Percentiles rank a stretch among this genome's conserved stretches.
Conservation (phyloP, 2,888 invertebrate species). For the Eristalis pertinax region DNA sequence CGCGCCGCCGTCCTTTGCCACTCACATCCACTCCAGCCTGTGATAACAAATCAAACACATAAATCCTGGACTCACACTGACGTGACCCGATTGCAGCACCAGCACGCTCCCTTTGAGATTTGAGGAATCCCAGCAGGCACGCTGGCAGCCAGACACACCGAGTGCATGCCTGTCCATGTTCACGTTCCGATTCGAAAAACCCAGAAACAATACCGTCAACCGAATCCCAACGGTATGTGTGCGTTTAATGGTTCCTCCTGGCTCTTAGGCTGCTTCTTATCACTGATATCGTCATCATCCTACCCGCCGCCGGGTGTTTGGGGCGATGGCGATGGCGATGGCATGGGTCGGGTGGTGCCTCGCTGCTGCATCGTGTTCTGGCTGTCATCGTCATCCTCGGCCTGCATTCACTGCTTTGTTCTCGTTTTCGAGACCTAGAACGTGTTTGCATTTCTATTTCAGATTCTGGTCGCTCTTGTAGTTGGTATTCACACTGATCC, state of each 20-base stretch:
- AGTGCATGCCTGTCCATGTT: slow-evolving; percentile 1
- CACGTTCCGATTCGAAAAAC: slow-evolving; percentile 18
- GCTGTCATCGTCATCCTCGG: slow-evolving; percentile 51
- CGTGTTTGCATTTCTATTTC: slow-evolving; percentile 55
- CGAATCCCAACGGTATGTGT: slow-evolving; percentile 40
- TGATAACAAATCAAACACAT: slow-evolving; percentile 11
- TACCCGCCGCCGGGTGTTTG: neutral
- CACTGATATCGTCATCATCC: slow-evolving; percentile 40
- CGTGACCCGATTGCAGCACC: slow-evolving; percentile 52
- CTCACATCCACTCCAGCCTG: neutral
- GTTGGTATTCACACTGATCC: slow-evolving; percentile 48
- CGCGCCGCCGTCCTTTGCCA: neutral
- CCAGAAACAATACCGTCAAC: slow-evolving; percentile 6
- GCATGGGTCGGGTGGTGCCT: slow-evolving; percentile 7
- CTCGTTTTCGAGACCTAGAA: slow-evolving; percentile 46
- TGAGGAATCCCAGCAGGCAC: slow-evolving; percentile 10
- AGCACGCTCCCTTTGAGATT: slow-evolving; percentile 36
- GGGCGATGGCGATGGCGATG: neutral
- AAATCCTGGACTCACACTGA: slow-evolving; percentile 42
- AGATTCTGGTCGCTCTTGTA: slow-evolving; percentile 39
- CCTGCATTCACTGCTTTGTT: slow-evolving; percentile 60
- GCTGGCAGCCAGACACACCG: slow-evolving; percentile 41
- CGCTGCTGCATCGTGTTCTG: slow-evolving; percentile 27
- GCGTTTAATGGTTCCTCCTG: slow-evolving; percentile 38
- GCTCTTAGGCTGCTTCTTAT: slow-evolving; percentile 48